A percentile compares a stretch with the other conserved stretches of the same genome.
Evolutionary conservation across 2,888 invertebrate genomes (phyloP).

Genomic region (Beris chalybata): DNA sequence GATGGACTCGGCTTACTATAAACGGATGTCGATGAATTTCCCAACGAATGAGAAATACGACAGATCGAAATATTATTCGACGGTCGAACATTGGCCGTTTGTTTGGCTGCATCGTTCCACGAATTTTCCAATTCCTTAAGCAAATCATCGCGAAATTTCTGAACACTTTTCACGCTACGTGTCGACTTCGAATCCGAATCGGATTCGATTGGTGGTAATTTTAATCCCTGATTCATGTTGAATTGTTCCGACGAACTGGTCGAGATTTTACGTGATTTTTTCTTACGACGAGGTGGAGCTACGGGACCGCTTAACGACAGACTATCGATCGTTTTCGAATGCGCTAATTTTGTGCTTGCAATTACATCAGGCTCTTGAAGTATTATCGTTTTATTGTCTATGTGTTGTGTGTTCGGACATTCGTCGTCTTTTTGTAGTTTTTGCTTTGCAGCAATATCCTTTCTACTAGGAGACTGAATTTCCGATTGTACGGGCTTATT

Average conservation of each 20-base stretch:
- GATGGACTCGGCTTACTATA: slow-evolving; percentile 56
- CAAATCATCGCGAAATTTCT: slow-evolving; percentile 51
- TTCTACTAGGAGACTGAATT: slow-evolving; percentile 39
- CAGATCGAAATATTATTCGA: slow-evolving; percentile 45
- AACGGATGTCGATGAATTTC: slow-evolving; percentile 56
- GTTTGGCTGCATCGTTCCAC: slow-evolving; percentile 59
- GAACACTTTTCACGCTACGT: slow-evolving; percentile 38
- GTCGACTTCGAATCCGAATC: slow-evolving; percentile 46
- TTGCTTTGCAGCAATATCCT: slow-evolving; percentile 39
- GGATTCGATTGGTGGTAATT: slow-evolving; percentile 48
- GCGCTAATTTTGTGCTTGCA: slow-evolving; percentile 79
- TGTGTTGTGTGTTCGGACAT: not conserved
- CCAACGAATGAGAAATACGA: slow-evolving; percentile 54
- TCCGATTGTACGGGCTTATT: slow-evolving; percentile 41
- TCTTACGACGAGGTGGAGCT: slow-evolving; percentile 80
- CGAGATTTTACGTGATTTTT: slow-evolving; percentile 59
- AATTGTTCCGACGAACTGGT: slow-evolving; percentile 55
- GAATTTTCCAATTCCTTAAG: slow-evolving; percentile 77
- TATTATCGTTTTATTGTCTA: slow-evolving; percentile 45
- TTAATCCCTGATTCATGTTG: slow-evolving; percentile 51
- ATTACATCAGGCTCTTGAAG: slow-evolving; percentile 85
- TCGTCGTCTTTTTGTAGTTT: slow-evolving; percentile 9
- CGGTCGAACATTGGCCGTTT: slow-evolving; percentile 44
- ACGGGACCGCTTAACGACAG: slow-evolving; percentile 61
- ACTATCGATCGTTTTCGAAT: slow-evolving; percentile 56